Evolutionary conservation across 2,797 vertebrate species (phyloP), one percentile per base, ranked within the genome.

Genomic region (Sebastes diaconus): DNA sequence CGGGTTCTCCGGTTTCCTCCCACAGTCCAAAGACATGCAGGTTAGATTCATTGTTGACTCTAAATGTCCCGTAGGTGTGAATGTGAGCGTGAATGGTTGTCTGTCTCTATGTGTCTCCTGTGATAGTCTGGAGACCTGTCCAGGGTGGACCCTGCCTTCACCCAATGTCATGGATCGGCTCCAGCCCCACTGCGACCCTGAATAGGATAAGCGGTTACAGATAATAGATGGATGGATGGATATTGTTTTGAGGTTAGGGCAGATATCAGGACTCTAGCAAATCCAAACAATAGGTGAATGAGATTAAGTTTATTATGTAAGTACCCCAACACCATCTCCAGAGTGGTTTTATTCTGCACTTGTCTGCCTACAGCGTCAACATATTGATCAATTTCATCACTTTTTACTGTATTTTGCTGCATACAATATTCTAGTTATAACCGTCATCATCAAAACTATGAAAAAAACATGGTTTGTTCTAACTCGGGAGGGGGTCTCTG

Each of bases 71-170:
- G 8, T 32, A 32, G 30, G 30, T 32, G 30, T 32, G 30, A 32
- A 32, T 8, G 30, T 32, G 8, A 32, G 30, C 8, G 30, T 32
- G 30, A 32, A 32, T 32, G 30, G 30, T 32, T 8, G 8, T 32
- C 8, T 32, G 30, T 32, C 30, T 32, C 30, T 32, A 32, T 32
- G 30, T 32, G 30, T 34, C 12, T 13, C 36, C 36, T 14, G 36
- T 39, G 36, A 39, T 14, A 39, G 0, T 39, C 1, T 39, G 0
- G 12, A 0, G 36, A 39, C 12, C 12, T 42, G 39, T 42, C 39
- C 39, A 42, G 14, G 39, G 39, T 16, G 13, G 0, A 42, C 39
- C 39, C 39, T 5, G 0, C 39, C 39, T 42, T 42, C 14, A 16
- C 39, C 39, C 39, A 42, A 16, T 42, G 39, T 0, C 39, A 42